phyloP scores from a whole-genome alignment of 2,113 vertebrate genomes.

The Phylloscopus whistleri region DNA sequence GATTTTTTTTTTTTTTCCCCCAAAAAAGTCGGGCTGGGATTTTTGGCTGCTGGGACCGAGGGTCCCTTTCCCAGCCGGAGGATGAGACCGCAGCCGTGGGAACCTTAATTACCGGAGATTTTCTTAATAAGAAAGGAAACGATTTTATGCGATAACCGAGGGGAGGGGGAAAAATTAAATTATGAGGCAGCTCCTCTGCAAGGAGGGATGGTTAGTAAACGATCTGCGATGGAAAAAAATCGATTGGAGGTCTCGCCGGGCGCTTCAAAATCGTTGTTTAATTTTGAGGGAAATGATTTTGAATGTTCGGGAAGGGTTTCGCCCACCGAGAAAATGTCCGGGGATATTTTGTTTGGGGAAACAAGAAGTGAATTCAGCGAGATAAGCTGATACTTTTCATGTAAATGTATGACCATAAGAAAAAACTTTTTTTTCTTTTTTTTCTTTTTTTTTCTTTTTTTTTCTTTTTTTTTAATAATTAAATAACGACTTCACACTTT shows the following conservation, averaged over 20 bases:
- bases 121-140: slow-evolving; percentile 35
- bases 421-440: not conserved
- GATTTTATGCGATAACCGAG: not conserved
- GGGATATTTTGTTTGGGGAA: not conserved
- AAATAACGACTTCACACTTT: not conserved
- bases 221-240: not conserved
- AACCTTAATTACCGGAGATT: slow-evolving; percentile 19
- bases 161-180: not conserved
- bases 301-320: not conserved
- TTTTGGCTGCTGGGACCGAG: not conserved
- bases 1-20: not conserved
- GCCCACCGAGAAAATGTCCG: not conserved
- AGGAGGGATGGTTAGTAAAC: not conserved
- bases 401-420: not conserved
- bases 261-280: not conserved
- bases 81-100: slow-evolving; percentile 16
- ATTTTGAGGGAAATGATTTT: not conserved
- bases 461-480: not conserved
- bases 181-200: not conserved
- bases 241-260: not conserved
- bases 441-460: not conserved
- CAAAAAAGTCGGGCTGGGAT: not conserved
- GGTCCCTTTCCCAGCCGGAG: not conserved
- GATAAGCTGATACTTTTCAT: not conserved
- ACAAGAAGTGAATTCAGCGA: not conserved